Evolutionary conservation across 2,888 invertebrate genomes (phyloP), one percentile per base, ranked within the genome.

Genomic region (Polydrusus cervinus): DNA sequence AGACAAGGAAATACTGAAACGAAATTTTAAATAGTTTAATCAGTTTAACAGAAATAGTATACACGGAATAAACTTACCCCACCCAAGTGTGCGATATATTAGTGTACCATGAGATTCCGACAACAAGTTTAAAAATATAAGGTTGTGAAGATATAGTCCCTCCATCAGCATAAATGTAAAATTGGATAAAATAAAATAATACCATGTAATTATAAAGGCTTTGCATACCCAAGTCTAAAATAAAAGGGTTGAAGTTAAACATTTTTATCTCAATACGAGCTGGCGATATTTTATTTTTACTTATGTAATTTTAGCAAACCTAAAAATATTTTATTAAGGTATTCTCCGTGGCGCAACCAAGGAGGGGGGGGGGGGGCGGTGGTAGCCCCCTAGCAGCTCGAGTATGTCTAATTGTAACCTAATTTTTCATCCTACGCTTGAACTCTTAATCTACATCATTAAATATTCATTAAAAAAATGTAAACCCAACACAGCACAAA

Each of bases 141-240:
- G 87, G 84, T 91, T 92, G 83, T 93, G 92, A 10, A 93, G 88
- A 83, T 93, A 93, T 2, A 92, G 87, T 0, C 92, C 93, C 85
- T 93, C 93, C 89, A 93, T 91, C 57, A 93, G 86, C 72, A 93
- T 90, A 90, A 93, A 91, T 80, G 90, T 89, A 83, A 92, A 93
- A 86, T 93, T 93, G 10, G 92, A 91, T 70, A 91, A 87, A 71
- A 92, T 89, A 78, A 90, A 90, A 84, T 92, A 93, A 83, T 91
- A 89, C 88, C 91, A 90, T 0, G 90, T 78, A 70, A 89, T 89
- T 30, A 90, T 90, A 51, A 93, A 87, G 10, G 90, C 83, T 84
- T 92, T 92, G 84, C 93, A 93, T 53, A 89, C 85, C 91, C 92
- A 92, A 73, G 89, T 90, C 90, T 92, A 82, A 71, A 82, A 84